Evolutionary conservation across 2,888 invertebrate genomes (phyloP), one percentile per base, ranked within the genome.

Genomic region (Microctonus brassicae): DNA sequence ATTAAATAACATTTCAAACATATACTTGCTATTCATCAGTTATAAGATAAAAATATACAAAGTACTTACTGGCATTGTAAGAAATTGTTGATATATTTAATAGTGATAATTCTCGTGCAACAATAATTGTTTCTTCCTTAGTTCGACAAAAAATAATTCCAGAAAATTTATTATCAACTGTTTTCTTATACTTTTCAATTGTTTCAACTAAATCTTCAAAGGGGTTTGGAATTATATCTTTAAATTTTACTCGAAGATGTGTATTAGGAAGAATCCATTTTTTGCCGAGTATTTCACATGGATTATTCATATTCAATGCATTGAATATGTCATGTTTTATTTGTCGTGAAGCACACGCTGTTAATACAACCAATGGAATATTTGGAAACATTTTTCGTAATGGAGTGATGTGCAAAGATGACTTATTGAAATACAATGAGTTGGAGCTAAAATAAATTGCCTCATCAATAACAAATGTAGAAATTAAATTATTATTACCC

Each of bases 81-180:
- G 55, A 3, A 9, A 17, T n/a, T 65, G 65, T 65, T 34, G 34
- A 22, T 13, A 65, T n/a, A 17, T 29, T 13, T 5, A 11, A 7
- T 53, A 6, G 20, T 24, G 65, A 36, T 34, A 65, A 24, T 10
- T 65, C 22, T 7, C 26, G 20, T n/a, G 65, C 34, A 55, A 65
- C 10, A 5, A 55, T 33, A 7, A 55, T 9, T 24, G 65, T 34
- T 24, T 65, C 53, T 24, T 55, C 53, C 10, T 7, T 3, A 17
- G n/a, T 65, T 10, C 22, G 36, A 65, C 65, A 65, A 53, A 36
- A 34, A 22, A 65, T 53, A 34, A 65, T 53, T 6, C 36, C 65
- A 6, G 24, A 52, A 33, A 33, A 47, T 24, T 29, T 52, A 3
- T 9, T 17, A 2, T 55, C 13, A 13, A 22, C 34, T 33, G 10